Evolutionary conservation across 2,888 invertebrate species (phyloP), one percentile per base, ranked within the genome.

Genomic region (Auanema freiburgensis): DNA sequence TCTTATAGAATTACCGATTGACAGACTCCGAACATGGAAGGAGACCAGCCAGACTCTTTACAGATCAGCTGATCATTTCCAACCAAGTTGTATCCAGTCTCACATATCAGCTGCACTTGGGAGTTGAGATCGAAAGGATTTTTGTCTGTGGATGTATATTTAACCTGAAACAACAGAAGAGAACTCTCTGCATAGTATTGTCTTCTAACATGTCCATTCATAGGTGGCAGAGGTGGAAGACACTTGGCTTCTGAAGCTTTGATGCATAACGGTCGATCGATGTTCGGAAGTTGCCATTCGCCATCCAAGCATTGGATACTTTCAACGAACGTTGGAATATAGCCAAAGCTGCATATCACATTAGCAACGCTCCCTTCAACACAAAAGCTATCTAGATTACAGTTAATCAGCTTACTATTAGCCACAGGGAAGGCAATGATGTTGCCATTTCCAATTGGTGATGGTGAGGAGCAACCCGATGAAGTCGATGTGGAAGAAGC

Each of bases 21-120:
- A 33, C 60, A 60, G n/a, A 44, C 21, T 42, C 60, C 60, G 16
- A 60, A 46, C 2, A 46, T 24, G 23, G 33, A 40, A 1, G 60
- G 60, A 42, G 60, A 57, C 72, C 72, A 72, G 24, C 72, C 72
- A 21, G 21, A 58, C 5, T 61, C 57, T 3, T 60, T 59, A 42
- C 72, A 72, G 3, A 49, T 63, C 2, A 68, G 50, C 5, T 64
- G 55, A 2, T 60, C 44, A 40, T 67, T 64, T 52, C 72, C 72
- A 1, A 59, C 42, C 12, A 65, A 60, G 23, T 59, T 63, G 14
- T 41, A 65, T 12, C 66, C 60, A 6, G 52, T 46, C 33, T 65
- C 56, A 42, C 72, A 72, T 53, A 61, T 56, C 14, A 72, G 23
- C 18, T 58, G 58, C 4, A 64, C 59, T 0, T 46, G 56, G 2